A percentile compares a stretch with the other conserved stretches of the same genome.
Evolutionary conservation across 2,797 vertebrate species (phyloP).

Genomic region (Betta splendens): DNA sequence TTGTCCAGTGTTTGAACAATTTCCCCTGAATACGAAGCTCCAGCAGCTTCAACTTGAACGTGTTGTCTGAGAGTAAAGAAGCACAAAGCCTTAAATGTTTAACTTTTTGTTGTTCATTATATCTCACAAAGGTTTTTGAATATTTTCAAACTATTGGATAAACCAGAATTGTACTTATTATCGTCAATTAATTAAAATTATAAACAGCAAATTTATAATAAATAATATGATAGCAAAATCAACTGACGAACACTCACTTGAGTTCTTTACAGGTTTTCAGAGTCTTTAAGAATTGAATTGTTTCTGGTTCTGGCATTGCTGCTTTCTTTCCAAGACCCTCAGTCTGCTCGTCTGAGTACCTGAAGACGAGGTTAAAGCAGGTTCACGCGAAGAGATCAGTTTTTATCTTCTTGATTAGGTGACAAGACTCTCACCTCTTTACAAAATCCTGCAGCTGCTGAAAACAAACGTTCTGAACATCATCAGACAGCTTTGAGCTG

Average conservation of each 20-base stretch:
- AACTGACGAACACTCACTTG: no score
- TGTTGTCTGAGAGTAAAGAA: conserved; percentile 47
- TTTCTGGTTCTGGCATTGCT: conserved; percentile 14
- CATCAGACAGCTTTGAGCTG: conserved; percentile 11
- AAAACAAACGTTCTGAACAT: conserved; percentile 52
- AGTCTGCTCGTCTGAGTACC: conserved; percentile 51
- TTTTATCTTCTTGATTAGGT: neutral
- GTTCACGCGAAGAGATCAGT: no score
- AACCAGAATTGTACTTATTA: no score
- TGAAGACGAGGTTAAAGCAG: conserved; percentile 5
- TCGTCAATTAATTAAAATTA: no score
- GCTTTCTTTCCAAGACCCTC: conserved; percentile 11
- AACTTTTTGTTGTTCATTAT: no score
- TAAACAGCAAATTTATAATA: no score
- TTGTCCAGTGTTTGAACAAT: conserved; percentile 21
- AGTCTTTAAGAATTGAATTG: conserved; percentile 49
- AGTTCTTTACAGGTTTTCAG: conserved; percentile 65
- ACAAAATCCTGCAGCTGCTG: conserved; percentile 61
- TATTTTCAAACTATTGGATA: no score
- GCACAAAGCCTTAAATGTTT: no score
- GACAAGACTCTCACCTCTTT: conserved; percentile 39
- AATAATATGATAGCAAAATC: no score
- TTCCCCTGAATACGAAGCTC: neutral
- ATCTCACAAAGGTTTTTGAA: no score
- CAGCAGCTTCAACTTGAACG: conserved; percentile 2